A percentile compares a stretch with the other conserved stretches of the same genome.
Evolutionary conservation across 2,113 vertebrate species (phyloP).

Genomic region (Takifugu bimaculatus): DNA sequence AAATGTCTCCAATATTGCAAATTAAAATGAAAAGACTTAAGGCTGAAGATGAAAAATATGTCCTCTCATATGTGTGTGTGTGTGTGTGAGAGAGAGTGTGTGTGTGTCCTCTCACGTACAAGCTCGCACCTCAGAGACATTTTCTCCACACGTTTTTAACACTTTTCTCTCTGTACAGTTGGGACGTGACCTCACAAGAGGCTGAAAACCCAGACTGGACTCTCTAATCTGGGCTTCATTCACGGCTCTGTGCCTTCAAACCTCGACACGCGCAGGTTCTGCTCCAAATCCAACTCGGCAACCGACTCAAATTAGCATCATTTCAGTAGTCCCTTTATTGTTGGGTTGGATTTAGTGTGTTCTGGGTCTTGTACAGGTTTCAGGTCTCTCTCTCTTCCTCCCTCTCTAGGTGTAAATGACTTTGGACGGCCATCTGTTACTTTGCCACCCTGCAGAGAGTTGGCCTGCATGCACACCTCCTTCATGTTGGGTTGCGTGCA

Average conservation of each 20-base stretch:
- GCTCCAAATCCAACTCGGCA: too few species aligned
- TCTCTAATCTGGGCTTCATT: too few species aligned
- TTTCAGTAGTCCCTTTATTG: background rate
- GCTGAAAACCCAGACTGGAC: constrained; percentile 12
- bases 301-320: background rate
- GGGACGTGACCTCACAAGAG: constrained; percentile 36
- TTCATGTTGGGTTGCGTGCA: constrained; percentile 32
- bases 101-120: constrained; percentile 41
- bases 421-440: constrained; percentile 74
- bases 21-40: background rate
- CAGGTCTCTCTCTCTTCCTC: constrained; percentile 1
- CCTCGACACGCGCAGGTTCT: too few species aligned
- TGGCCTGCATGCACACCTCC: constrained; percentile 67
- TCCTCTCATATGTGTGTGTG: constrained; percentile 2
- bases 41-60: background rate
- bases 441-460: constrained; percentile 69
- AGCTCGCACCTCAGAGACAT: constrained; percentile 57
- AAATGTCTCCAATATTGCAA: background rate
- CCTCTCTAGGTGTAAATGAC: constrained; percentile 71
- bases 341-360: constrained; percentile 11
- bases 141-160: constrained; percentile 48
- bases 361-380: constrained; percentile 37
- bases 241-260: too few species aligned
- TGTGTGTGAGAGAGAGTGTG: constrained; percentile 14
- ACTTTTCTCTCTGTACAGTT: background rate